Evolutionary conservation across 2,797 vertebrate species (phyloP).

Genomic region (Pangasius larnaudii): DNA sequence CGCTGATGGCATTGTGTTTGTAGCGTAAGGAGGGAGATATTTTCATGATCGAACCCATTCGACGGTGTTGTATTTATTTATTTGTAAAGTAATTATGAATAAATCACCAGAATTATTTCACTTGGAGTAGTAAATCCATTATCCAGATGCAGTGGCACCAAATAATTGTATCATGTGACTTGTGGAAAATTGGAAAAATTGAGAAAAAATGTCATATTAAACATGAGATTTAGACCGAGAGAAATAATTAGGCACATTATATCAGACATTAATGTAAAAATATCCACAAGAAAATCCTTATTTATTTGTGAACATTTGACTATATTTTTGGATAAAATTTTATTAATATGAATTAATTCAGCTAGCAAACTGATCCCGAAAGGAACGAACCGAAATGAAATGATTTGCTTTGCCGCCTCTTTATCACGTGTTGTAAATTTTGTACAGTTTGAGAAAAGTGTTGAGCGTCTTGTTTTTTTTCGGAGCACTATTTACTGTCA

Average conservation of each 20-base stretch:
- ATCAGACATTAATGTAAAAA: not conserved
- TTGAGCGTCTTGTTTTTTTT: conserved; percentile 85
- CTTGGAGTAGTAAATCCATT: not conserved
- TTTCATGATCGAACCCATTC: not conserved
- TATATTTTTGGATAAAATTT: conserved; percentile 30
- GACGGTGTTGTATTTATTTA: conserved; percentile 14
- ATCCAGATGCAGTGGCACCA: not conserved
- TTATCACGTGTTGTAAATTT: conserved; percentile 89
- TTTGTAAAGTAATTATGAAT: not conserved
- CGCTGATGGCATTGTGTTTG: not conserved
- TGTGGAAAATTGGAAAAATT: not conserved
- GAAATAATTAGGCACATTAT: not conserved
- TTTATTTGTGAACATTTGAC: conserved; percentile 11
- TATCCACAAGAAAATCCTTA: not conserved
- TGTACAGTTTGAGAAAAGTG: conserved; percentile 91
- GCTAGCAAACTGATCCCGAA: not conserved
- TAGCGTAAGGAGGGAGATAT: not conserved
- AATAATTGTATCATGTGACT: not conserved
- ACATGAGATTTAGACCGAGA: not conserved
- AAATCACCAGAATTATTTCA: not conserved
- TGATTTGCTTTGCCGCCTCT: conserved; percentile 67
- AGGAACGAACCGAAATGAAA: conserved; percentile 1
- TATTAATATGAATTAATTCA: not conserved
- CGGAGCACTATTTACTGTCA: conserved; percentile 88
- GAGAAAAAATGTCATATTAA: not conserved